These are phyloP conservation scores for Lycaena phlaeas DNA, from an alignment of 2,888 invertebrate species.

Conservation along the genomic window DNA sequence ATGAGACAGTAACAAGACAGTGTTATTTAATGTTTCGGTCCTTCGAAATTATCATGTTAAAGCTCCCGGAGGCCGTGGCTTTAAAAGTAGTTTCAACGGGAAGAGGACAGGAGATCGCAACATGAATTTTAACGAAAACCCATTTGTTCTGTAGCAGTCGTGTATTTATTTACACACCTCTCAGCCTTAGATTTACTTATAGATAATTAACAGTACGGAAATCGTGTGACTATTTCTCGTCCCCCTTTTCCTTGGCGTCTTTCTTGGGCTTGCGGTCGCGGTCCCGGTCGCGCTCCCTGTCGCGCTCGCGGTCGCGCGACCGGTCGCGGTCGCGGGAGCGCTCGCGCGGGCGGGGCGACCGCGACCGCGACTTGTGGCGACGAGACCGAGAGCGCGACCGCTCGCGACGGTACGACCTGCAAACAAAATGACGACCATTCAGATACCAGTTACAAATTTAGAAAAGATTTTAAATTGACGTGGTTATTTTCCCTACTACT, in stretches of 20 bases:
- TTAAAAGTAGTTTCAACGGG: no score
- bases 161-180: conserved; percentile 4
- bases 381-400: conserved; percentile 78
- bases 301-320: conserved; percentile 50
- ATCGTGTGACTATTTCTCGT: conserved; percentile 70
- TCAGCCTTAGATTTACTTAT: neutral
- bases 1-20: no score
- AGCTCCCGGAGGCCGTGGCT: no score
- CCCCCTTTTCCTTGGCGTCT: conserved; percentile 79
- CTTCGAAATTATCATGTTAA: no score
- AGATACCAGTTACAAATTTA: no score
- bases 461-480: no score
- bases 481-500: no score
- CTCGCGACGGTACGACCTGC: conserved; percentile 77
- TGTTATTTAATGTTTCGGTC: no score
- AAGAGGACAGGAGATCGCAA: neutral
- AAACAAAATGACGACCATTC: no score
- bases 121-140: no score
- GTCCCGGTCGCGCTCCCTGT: conserved; percentile 7
- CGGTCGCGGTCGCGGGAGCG: conserved; percentile 44
- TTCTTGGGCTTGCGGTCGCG: conserved; percentile 62
- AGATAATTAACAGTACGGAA: neutral
- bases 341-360: conserved; percentile 73
- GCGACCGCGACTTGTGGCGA: conserved; percentile 80
- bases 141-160: neutral